Percentiles rank a stretch among this genome's conserved stretches.
phyloP scores from a whole-genome alignment of 2,113 vertebrate species.

The Corythaeola cristata region DNA sequence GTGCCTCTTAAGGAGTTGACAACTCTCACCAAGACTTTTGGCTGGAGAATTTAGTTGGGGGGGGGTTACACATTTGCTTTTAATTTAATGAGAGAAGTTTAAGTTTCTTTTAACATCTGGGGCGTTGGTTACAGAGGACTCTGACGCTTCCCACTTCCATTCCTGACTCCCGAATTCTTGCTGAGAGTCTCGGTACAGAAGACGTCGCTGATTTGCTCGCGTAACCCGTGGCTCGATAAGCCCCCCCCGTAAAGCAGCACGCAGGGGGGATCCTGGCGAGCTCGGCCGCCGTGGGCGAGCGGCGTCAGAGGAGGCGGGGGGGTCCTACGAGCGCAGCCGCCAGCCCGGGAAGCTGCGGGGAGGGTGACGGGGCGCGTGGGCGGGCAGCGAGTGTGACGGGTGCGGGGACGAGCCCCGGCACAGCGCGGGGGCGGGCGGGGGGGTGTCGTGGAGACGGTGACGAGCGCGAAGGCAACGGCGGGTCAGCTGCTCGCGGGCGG shows the following conservation, averaged over 20 bases:
- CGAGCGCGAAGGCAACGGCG: background rate
- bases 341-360: background rate
- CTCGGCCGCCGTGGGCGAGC: accelerated
- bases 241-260: accelerated
- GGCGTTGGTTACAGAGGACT: background rate
- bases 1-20: background rate
- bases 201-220: accelerated
- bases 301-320: background rate
- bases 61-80: background rate
- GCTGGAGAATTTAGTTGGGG: background rate
- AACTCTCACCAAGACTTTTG: background rate
- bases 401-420: background rate
- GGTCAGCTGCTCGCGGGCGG: background rate
- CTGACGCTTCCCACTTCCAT: background rate
- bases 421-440: background rate
- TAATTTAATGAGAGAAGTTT: background rate
- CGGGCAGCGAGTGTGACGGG: background rate
- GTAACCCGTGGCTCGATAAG: accelerated
- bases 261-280: background rate
- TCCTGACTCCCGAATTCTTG: background rate
- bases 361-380: background rate
- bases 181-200: accelerated
- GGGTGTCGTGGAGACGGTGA: slow-evolving; percentile 22
- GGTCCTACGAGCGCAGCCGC: accelerated
- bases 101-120: background rate